Base-by-base conservation (phyloP, 2,113 vertebrate species). In the Megaleporinus macrocephalus region DNA sequence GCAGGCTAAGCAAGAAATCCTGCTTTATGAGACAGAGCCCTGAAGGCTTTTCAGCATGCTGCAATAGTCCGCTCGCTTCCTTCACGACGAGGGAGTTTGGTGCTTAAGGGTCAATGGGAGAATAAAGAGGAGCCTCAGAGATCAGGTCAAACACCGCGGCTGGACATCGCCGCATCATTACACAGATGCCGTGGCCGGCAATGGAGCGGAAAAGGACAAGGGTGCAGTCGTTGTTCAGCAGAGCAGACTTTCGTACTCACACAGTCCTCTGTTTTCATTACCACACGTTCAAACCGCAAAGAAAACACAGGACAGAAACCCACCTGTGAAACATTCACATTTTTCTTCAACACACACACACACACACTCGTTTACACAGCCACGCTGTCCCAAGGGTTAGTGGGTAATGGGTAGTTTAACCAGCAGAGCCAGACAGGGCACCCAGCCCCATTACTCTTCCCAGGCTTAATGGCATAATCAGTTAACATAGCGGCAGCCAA, bases 361-460 rank as follows among this genome's bases (percentile, higher is more conserved):
- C 36, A 36, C 36, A 36, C 36, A 36, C 3, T 36, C 36, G n/a
- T n/a, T 53, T 49, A 73, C 12, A 74, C 47, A 66, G 72, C 65
- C 47, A 26, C 36, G 57, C 36, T 36, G 20, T 83, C 74, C 81
- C 47, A 20, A 15, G 75, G 66, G 68, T 61, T 29, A 51, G 49
- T 18, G 20, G 5, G 26, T 78, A 85, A 82, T 82, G 70, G 83
- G 29, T 61, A 71, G 83, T 76, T 76, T 84, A 84, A 66, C 53
- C 76, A 66, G 57, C 69, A 30, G 75, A 79, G 79, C 62, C 75
- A 78, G 24, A 55, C 63, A 15, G 36, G 65, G 53, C 51, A 36
- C 22, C 18, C 20, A 69, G 57, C 59, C n/a, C 57, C 73, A 85
- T 77, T 63, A 82, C 76, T 82, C 79, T 74, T 78, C 66, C 26